Evolutionary conservation across 2,888 invertebrate species (phyloP).

Genomic region (Cheilosia impressa): DNA sequence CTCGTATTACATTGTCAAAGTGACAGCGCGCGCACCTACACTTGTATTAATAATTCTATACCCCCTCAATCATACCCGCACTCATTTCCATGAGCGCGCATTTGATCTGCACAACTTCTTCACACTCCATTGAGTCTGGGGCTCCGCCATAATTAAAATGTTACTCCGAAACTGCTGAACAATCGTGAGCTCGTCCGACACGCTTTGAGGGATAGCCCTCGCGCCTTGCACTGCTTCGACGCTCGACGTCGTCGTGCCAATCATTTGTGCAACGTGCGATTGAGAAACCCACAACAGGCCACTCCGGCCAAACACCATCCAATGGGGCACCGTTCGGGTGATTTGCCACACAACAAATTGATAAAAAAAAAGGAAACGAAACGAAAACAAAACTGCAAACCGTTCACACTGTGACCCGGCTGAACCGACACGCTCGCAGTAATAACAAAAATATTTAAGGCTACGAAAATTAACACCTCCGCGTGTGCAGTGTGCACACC

Average conservation of each 20-base stretch:
- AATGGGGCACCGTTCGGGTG: constrained; percentile 43
- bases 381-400: constrained; percentile 22
- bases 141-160: constrained; percentile 70
- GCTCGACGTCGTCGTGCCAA: constrained; percentile 62
- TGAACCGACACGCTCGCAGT: constrained; percentile 83
- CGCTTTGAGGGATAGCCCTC: constrained; percentile 67
- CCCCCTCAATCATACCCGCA: constrained; percentile 15
- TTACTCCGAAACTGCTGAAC: constrained; percentile 50
- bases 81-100: constrained; percentile 15
- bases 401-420: constrained; percentile 79
- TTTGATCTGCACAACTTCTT: constrained; percentile 51
- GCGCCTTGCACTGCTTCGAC: constrained; percentile 28
- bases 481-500: constrained; percentile 31
- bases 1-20: constrained; percentile 48
- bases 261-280: constrained; percentile 53
- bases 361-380: background rate
- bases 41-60: constrained; percentile 20
- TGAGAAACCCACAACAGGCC: constrained; percentile 67
- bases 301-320: constrained; percentile 26
- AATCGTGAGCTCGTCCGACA: constrained; percentile 72
- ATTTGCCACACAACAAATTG: constrained; percentile 74
- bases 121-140: constrained; percentile 57
- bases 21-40: constrained; percentile 39
- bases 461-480: constrained; percentile 83
- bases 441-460: constrained; percentile 83